Evolutionary conservation across 2,113 vertebrate genomes (phyloP).

Genomic region (Hippocampus zosterae): DNA sequence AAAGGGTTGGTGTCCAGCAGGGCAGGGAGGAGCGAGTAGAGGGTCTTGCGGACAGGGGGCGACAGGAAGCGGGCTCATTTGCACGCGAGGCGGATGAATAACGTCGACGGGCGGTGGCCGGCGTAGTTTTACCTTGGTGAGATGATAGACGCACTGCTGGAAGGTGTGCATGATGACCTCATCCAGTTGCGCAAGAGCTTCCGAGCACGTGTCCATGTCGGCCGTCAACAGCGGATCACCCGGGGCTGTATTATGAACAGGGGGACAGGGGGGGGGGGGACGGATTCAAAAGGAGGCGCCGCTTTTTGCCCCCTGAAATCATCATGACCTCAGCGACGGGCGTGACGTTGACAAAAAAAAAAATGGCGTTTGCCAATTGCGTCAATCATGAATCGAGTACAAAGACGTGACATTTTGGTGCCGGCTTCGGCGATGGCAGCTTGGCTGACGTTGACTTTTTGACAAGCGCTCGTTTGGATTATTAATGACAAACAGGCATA

Average conservation of each 20-base stretch:
- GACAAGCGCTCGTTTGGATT: no score
- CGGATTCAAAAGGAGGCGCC: not conserved
- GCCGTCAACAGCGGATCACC: slow-evolving; percentile 78
- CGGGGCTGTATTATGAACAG: slow-evolving; percentile 52
- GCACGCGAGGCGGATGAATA: not conserved
- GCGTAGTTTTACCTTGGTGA: slow-evolving; percentile 80
- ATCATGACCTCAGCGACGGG: not conserved
- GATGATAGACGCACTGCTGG: slow-evolving; percentile 91
- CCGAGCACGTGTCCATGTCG: slow-evolving; percentile 87
- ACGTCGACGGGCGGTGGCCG: not conserved
- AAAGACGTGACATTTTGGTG: no score
- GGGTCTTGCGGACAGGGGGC: slow-evolving; percentile 71
- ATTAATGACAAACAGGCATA: no score
- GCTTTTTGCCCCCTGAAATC: not conserved
- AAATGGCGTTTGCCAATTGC: no score
- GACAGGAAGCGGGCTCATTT: slow-evolving; percentile 9
- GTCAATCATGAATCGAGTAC: no score
- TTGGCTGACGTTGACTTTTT: no score
- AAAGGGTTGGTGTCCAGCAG: slow-evolving; percentile 89
- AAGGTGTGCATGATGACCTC: slow-evolving; percentile 95
- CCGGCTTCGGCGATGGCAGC: no score
- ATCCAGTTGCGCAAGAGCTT: slow-evolving; percentile 86
- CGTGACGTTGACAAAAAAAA: not conserved
- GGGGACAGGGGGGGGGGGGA: slow-evolving; percentile 10
- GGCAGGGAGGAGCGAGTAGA: slow-evolving; percentile 86